phyloP scores from a whole-genome alignment of 2,113 vertebrate species.

The Macaca mulatta region DNA sequence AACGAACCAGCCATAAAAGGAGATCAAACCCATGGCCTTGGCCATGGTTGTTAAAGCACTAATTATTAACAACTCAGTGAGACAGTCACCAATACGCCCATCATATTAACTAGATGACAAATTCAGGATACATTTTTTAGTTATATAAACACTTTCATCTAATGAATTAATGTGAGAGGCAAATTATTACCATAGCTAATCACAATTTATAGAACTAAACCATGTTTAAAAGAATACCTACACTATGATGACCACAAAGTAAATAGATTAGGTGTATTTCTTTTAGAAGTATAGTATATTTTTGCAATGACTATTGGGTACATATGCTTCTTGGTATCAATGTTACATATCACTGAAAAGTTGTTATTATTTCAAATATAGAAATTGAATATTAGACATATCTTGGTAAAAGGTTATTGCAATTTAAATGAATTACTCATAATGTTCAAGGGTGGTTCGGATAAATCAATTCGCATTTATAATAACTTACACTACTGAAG shows the following conservation, averaged over 20 bases:
- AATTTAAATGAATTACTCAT: not conserved
- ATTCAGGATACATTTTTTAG: not conserved
- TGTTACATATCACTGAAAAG: not conserved
- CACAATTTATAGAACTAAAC: not conserved
- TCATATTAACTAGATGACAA: not conserved
- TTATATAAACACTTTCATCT: not conserved
- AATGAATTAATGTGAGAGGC: not conserved
- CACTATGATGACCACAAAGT: not conserved
- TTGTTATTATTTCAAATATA: not conserved
- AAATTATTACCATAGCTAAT: not conserved
- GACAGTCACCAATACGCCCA: not conserved
- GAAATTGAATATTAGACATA: not conserved
- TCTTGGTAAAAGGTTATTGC: not conserved
- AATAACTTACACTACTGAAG: not conserved
- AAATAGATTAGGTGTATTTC: not conserved
- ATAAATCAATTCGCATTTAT: not conserved
- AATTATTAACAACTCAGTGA: conserved; percentile 10
- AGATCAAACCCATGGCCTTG: not conserved
- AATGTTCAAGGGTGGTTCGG: not conserved
- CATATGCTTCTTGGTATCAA: not conserved
- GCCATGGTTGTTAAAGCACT: not conserved
- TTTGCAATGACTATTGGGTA: not conserved
- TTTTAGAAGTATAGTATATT: not conserved
- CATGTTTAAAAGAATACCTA: not conserved
- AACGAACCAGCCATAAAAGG: not conserved